Percentiles rank a stretch among this genome's conserved stretches.
Conservation (phyloP, 2,888 invertebrate species). For the Anodontia alba region DNA sequence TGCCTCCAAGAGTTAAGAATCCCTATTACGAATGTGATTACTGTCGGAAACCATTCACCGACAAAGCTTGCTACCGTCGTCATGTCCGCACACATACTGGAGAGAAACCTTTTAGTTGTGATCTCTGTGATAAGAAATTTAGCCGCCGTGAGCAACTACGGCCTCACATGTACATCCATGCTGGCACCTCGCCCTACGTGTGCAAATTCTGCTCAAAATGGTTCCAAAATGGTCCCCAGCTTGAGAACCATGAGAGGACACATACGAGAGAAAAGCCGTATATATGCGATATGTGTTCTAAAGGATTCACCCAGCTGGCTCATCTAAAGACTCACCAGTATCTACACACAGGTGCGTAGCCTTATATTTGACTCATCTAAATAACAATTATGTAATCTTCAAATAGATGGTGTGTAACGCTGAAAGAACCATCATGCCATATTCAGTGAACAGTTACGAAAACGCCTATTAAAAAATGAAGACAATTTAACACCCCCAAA, state of each 20-base stretch:
- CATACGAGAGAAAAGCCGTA: not conserved
- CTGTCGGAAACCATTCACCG: slow-evolving; percentile 9
- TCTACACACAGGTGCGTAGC: not conserved
- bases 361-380: no score
- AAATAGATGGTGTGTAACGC: no score
- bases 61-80: not conserved
- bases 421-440: no score
- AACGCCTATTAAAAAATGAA: no score
- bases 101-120: not conserved
- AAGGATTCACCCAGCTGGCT: not conserved
- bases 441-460: no score
- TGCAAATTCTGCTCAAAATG: slow-evolving; percentile 9
- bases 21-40: not conserved
- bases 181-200: not conserved
- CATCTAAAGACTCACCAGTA: not conserved
- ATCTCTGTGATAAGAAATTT: not conserved
- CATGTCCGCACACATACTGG: not conserved
- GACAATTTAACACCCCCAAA: no score
- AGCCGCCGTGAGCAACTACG: not conserved
- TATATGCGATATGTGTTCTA: not conserved
- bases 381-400: no score
- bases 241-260: not conserved
- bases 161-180: not conserved
- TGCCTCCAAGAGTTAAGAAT: not conserved
- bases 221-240: not conserved